phyloP scores from a whole-genome alignment of 2,797 vertebrate species.

The Rhinophrynus dorsalis region DNA sequence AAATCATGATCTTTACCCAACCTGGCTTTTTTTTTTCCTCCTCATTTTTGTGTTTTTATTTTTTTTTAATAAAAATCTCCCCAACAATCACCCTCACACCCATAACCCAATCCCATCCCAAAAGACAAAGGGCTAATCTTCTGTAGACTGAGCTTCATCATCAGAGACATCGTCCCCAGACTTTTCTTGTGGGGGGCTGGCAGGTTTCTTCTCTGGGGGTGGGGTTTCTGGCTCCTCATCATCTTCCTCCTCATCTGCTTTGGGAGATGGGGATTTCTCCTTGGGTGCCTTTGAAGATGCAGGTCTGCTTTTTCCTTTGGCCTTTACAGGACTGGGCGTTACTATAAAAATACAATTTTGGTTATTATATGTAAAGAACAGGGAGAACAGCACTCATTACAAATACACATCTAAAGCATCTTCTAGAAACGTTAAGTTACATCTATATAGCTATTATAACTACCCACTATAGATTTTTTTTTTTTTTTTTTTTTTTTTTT shows the following conservation, averaged over 20 bases:
- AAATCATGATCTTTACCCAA: conserved; percentile 73
- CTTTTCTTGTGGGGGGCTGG: conserved; percentile 81
- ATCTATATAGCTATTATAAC: too few relatives aligned
- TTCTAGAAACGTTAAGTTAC: too few relatives aligned
- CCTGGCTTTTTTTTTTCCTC: conserved; percentile 61
- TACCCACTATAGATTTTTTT: too few relatives aligned
- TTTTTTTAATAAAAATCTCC: conserved; percentile 60
- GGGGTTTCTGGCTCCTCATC: conserved; percentile 73
- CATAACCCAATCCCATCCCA: conserved; percentile 10
- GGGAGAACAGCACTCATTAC: too few relatives aligned
- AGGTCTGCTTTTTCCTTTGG: conserved; percentile 93
- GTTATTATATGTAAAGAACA: too few relatives aligned
- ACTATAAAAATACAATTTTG: conserved; percentile 79
- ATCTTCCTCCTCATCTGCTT: conserved; percentile 83
- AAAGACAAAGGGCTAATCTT: conserved; percentile 80
- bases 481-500: too few relatives aligned
- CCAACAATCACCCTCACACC: conserved; percentile 59
- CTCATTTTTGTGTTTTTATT: conserved; percentile 31
- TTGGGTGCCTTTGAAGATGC: conserved; percentile 85
- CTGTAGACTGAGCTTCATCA: conserved; percentile 93
- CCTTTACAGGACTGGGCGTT: conserved; percentile 95
- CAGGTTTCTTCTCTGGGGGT: conserved; percentile 79
- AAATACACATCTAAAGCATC: too few relatives aligned
- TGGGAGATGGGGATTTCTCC: conserved; percentile 92
- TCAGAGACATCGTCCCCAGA: conserved; percentile 90